These are phyloP conservation scores for Agapetus fuscipes DNA, from an alignment of 2,888 invertebrate genomes.

Conservation along the genomic window DNA sequence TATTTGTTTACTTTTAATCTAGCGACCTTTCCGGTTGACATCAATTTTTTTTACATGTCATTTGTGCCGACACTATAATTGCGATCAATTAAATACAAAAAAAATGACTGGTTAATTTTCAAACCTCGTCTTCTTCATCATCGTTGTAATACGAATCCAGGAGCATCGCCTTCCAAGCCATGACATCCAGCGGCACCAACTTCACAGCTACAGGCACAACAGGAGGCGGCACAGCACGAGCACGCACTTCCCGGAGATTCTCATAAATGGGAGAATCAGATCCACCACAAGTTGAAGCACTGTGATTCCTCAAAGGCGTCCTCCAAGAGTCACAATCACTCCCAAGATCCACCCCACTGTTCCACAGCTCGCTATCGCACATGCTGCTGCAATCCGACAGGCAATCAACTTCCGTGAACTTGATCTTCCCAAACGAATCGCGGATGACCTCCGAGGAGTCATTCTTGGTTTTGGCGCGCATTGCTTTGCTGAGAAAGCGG, in stretches of 20 bases:
- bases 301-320: conserved; percentile 28
- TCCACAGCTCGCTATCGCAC: conserved; percentile 38
- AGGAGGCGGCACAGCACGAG: conserved; percentile 1
- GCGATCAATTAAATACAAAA: no score
- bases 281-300: conserved; percentile 15
- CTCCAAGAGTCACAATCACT: conserved; percentile 30
- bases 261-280: conserved; percentile 40
- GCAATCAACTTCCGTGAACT: conserved; percentile 25
- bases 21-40: no score
- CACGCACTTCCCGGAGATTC: conserved; percentile 39
- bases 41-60: no score
- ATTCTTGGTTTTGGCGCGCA: conserved; percentile 5
- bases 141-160: conserved; percentile 43
- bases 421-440: conserved; percentile 32
- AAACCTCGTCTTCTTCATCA: conserved; percentile 47
- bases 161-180: conserved; percentile 45
- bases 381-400: conserved; percentile 7
- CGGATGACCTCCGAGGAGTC: background rate
- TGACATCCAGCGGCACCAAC: conserved; percentile 33
- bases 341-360: conserved; percentile 40
- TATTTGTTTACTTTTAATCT: no score
- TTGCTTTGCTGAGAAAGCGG: conserved; percentile 5
- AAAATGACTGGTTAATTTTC: no score
- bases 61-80: no score
- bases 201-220: conserved; percentile 24